Percentiles rank a stretch among this genome's conserved stretches.
Conservation (phyloP, 2,888 invertebrate genomes). For the Biston betularia region DNA sequence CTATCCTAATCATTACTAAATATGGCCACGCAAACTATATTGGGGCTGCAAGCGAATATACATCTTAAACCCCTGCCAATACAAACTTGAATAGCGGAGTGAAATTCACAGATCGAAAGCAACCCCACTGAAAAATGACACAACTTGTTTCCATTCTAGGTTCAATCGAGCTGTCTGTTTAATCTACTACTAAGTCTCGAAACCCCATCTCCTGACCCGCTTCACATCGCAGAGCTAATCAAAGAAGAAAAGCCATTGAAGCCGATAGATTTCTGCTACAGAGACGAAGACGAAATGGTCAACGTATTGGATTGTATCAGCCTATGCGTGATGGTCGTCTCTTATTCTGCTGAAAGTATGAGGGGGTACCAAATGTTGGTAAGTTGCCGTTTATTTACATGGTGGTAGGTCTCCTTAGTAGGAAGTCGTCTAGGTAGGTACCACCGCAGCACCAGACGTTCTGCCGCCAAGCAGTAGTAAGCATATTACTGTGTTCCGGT, state of each 20-base stretch:
- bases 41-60: neutral
- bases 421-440: no score
- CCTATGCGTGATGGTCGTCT: slow-evolving; percentile 99
- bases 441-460: no score
- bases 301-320: slow-evolving; percentile 98
- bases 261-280: slow-evolving; percentile 99
- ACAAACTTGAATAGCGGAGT: no score
- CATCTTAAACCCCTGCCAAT: no score
- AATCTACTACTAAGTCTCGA: slow-evolving; percentile 96
- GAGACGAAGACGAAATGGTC: slow-evolving; percentile 99
- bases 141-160: slow-evolving; percentile 78
- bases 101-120: neutral
- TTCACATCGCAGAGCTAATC: slow-evolving; percentile 96
- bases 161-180: slow-evolving; percentile 96
- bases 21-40: neutral
- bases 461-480: no score
- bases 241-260: slow-evolving; percentile 96
- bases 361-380: slow-evolving; percentile 97
- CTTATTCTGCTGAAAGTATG: slow-evolving; percentile 98
- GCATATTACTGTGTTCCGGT: no score
- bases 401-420: no score
- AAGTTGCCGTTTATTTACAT: slow-evolving; percentile 60
- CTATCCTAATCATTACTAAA: no score
- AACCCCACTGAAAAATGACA: neutral
- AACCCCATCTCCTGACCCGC: slow-evolving; percentile 96